These are phyloP conservation scores for Apamea monoglypha DNA, from an alignment of 2,888 invertebrate genomes.

Conservation along the genomic window DNA sequence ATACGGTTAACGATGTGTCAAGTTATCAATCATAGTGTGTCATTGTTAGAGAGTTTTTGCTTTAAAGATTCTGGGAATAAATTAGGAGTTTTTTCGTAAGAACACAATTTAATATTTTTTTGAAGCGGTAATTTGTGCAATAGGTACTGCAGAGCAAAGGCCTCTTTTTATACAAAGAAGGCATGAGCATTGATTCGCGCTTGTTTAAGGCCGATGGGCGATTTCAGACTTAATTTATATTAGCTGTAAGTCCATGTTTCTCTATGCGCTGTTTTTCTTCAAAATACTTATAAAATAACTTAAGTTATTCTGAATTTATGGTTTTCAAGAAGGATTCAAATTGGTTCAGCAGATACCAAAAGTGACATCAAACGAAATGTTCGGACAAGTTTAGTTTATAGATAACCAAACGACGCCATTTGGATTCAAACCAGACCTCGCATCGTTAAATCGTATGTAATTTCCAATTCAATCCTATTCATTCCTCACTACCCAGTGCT, in stretches of 20 bases:
- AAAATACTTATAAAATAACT: background rate
- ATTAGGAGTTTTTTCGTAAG: background rate
- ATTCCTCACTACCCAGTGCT: conserved; percentile 4
- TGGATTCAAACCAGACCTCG: conserved; percentile 60
- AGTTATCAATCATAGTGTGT: conserved; percentile 61
- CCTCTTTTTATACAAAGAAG: background rate
- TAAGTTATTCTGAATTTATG: background rate
- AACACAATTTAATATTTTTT: background rate
- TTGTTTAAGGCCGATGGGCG: background rate
- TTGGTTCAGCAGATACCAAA: conserved; percentile 1
- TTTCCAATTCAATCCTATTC: conserved; percentile 40
- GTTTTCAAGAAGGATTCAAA: background rate
- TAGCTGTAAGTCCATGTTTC: background rate
- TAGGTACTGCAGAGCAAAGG: background rate
- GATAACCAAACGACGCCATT: conserved; percentile 50
- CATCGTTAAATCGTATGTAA: conserved; percentile 37
- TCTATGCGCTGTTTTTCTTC: background rate
- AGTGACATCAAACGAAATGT: conserved; percentile 31
- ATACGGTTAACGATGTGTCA: conserved; percentile 54
- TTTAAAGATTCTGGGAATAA: conserved; percentile 1
- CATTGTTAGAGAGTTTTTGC: conserved; percentile 45
- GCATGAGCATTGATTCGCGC: background rate
- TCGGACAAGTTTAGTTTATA: conserved; percentile 38
- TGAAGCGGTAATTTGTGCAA: no score
- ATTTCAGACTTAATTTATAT: no score